Evolutionary conservation across 2,797 vertebrate genomes (phyloP), one percentile per base, ranked within the genome.

Genomic region (Cossypha caffra): DNA sequence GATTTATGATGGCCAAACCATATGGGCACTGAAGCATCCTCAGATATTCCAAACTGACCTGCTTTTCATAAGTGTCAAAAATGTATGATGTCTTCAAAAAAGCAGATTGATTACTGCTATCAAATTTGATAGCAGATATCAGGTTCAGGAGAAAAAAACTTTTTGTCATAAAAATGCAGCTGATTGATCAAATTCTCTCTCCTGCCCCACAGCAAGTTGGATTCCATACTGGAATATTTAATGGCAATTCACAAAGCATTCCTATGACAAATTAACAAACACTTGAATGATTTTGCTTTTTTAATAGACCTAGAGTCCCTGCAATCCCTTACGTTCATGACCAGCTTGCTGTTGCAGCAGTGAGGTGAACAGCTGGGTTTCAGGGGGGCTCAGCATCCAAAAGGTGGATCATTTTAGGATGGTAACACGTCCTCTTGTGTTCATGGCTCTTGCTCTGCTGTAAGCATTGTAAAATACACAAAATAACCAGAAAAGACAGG

Each of bases 131-230:
- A 88, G 84, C 47, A 92, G 83, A 93, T 80, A 94, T 72, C 88
- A 82, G 59, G 74, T 92, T 85, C 83, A 94, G 68, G 97, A 82
- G 17, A 66, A 92, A 96, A 48, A 96, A 97, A 86, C 28, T 33
- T 96, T 96, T 90, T 84, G 61, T 86, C 93, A n/a, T 95, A 95
- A 96, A 97, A 97, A 90, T 97, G 90, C 95, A 97, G 86, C 89
- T 97, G 90, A 74, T 76, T 94, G 80, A 89, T 98, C 97, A 95
- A 95, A 96, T n/a, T 77, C 19, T 73, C 31, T 69, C 86, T 69
- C 11, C 72, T 55, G 63, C 29, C 88, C 84, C 86, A 78, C 4
- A 89, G 79, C 88, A 83, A 95, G 71, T 71, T 93, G 79, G 64
- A 75, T 48, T 64, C 88, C 86, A 71, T 47, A 57, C 47, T 92